Evolutionary conservation across 1,140 invertebrate genomes (phyloP).

Genomic region (Batillaria attramentaria): DNA sequence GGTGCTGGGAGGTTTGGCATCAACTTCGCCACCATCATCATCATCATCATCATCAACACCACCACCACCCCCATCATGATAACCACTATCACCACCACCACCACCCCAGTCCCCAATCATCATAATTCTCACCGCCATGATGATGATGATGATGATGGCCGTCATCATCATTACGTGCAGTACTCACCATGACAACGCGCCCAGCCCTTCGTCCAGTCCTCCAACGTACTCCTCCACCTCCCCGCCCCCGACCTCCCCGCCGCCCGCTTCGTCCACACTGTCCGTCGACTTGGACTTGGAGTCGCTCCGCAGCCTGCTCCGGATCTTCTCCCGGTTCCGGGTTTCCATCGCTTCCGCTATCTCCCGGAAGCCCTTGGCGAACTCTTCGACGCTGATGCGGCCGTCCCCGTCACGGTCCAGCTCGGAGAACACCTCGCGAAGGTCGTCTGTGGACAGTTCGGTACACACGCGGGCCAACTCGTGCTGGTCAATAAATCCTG

Average conservation of each 20-base stretch:
- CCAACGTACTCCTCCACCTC: slow-evolving; percentile 50
- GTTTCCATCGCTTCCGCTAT: slow-evolving; percentile 50
- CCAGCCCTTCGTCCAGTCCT: slow-evolving; percentile 56
- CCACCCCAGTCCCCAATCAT: too few species aligned
- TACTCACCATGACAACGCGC: slow-evolving; percentile 59
- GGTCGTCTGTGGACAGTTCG: slow-evolving; percentile 58
- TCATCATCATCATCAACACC: too few species aligned
- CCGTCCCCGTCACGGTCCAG: slow-evolving; percentile 77
- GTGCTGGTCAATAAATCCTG: slow-evolving; percentile 63
- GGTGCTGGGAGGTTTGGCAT: too few species aligned
- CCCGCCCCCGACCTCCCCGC: slow-evolving; percentile 1
- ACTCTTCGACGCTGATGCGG: slow-evolving; percentile 76
- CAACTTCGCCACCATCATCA: too few species aligned
- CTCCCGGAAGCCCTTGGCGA: slow-evolving; percentile 74
- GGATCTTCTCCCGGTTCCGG: slow-evolving; percentile 41
- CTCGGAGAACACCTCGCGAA: slow-evolving; percentile 73
- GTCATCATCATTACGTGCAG: too few species aligned
- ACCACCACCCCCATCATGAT: too few species aligned
- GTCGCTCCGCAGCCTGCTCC: slow-evolving; percentile 44
- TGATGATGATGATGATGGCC: too few species aligned
- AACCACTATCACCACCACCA: too few species aligned
- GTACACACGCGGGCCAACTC: slow-evolving; percentile 59
- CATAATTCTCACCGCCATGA: too few species aligned
- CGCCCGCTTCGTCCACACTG: slow-evolving; percentile 29
- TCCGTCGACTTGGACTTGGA: slow-evolving; percentile 43